Evolutionary conservation across 2,113 vertebrate species (phyloP).

Genomic region (Pseudopipra pipra): DNA sequence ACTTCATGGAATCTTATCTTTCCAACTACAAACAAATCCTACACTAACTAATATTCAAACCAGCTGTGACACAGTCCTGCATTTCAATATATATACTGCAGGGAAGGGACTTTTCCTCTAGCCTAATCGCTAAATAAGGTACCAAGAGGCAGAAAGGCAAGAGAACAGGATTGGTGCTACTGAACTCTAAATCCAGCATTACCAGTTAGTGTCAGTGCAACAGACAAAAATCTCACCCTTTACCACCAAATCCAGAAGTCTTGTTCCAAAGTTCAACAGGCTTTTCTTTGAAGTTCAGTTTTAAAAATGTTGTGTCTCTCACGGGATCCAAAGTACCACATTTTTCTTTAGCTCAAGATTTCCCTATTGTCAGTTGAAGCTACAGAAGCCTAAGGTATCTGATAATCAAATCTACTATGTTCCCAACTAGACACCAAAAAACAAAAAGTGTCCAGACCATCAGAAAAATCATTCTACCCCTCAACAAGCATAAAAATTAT

Average conservation of each 20-base stretch:
- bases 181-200: background rate
- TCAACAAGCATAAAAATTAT: background rate
- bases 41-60: background rate
- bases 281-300: background rate
- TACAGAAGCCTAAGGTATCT: background rate
- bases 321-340: background rate
- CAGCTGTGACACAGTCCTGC: background rate
- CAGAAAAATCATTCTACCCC: background rate
- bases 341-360: background rate
- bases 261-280: background rate
- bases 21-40: background rate
- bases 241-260: background rate
- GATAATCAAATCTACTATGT: background rate
- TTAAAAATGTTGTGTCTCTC: background rate
- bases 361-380: background rate
- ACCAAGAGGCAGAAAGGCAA: background rate
- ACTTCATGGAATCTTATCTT: background rate
- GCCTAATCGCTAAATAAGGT: background rate
- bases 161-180: background rate
- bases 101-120: background rate
- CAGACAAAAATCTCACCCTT: background rate
- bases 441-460: background rate
- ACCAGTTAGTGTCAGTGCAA: background rate
- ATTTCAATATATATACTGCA: background rate
- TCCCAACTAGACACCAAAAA: background rate